These are phyloP conservation scores for Myodes glareolus DNA, from an alignment of 2,113 vertebrate genomes.

Conservation along the genomic window DNA sequence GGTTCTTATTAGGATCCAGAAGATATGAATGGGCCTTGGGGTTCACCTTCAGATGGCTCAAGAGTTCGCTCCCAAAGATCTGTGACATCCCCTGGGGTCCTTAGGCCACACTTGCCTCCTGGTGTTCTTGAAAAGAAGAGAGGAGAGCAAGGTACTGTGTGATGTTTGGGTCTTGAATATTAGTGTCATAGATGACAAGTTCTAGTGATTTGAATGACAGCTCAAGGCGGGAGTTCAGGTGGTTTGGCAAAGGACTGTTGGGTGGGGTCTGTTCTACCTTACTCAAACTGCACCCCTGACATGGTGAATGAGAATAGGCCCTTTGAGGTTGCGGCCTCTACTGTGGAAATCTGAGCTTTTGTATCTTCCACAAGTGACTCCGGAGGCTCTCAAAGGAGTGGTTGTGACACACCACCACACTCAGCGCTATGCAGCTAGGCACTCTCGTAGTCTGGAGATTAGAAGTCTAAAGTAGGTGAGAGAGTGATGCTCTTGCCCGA, in stretches of 20 bases:
- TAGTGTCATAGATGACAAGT: background rate
- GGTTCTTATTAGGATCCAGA: background rate
- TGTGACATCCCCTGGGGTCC: background rate
- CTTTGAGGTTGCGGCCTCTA: background rate
- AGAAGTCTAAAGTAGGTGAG: background rate
- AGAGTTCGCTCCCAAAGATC: background rate
- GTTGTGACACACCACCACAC: background rate
- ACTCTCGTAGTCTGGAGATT: background rate
- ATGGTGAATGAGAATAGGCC: background rate
- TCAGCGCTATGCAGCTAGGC: background rate
- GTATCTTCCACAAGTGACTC: background rate
- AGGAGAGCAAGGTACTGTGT: background rate
- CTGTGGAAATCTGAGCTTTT: background rate
- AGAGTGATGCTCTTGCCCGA: background rate
- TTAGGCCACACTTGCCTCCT: background rate
- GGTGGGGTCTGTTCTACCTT: background rate
- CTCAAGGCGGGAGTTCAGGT: background rate
- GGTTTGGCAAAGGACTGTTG: background rate
- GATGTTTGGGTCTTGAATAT: background rate
- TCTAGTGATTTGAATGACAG: background rate
- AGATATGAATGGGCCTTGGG: background rate
- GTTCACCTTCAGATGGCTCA: background rate
- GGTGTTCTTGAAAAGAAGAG: background rate
- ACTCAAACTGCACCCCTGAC: too few relatives aligned
- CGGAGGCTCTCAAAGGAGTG: background rate